Conservation (phyloP, 2,113 vertebrate species). For the Sinocyclocheilus maitianheensis region DNA sequence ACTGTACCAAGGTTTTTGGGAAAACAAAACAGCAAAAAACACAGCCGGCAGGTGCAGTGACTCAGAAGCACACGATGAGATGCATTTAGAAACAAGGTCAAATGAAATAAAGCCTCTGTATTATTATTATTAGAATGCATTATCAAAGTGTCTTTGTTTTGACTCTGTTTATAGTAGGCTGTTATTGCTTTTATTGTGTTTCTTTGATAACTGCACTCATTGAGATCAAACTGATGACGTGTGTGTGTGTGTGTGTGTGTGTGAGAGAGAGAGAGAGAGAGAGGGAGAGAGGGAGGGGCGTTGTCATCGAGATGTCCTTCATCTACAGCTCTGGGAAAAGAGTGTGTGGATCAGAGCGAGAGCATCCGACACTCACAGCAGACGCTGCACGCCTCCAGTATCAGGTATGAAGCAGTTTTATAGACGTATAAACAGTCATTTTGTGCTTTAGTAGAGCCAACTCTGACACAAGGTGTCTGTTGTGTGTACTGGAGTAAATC, state of each 20-base stretch:
- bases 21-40: neutral
- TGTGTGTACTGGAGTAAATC: neutral
- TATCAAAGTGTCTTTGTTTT: neutral
- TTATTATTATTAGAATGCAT: neutral
- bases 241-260: neutral
- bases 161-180: neutral
- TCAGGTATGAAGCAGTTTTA: neutral
- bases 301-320: constrained; percentile 71
- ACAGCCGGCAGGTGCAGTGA: neutral
- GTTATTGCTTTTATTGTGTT: neutral
- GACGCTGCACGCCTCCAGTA: neutral
- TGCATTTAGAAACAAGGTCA: neutral
- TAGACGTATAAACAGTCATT: neutral
- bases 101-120: neutral
- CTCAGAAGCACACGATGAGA: neutral
- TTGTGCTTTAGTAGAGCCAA: neutral
- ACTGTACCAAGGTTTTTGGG: neutral
- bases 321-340: constrained; percentile 69
- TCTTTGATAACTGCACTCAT: neutral
- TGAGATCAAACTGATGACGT: neutral
- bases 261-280: constrained; percentile 12
- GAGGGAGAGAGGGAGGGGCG: constrained; percentile 47
- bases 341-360: constrained; percentile 60
- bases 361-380: neutral
- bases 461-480: neutral